Evolutionary conservation across 2,797 vertebrate species (phyloP), one percentile per base, ranked within the genome.

Genomic region (Falco cherrug): DNA sequence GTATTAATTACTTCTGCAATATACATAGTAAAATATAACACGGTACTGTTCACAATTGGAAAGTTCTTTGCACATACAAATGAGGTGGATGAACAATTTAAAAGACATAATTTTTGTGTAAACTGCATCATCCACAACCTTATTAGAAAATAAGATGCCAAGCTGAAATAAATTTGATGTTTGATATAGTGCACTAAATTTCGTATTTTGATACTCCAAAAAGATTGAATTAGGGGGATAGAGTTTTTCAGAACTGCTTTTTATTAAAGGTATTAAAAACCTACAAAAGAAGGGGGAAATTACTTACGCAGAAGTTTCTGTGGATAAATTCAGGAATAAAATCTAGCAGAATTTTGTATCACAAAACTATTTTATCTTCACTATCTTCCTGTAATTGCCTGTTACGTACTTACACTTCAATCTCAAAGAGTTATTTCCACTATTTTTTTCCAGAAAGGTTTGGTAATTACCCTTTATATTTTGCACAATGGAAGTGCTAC

Each of bases 311-410:
- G 19, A 69, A 41, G 13, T 80, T 91, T 90, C 48, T 77, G 48
- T 63, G 59, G 77, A 73, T 92, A 89, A 93, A 95, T 74, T 95
- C 67, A 74, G 59, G 85, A 92, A 84, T 68, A 83, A 87, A 76
- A 78, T 75, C 29, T 25, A 71, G 29, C 25, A 65, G 54, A 61
- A 57, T 56, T 29, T 76, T 77, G 19, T 75, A 83, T 83, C 47
- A 76, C 57, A 80, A 43, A 87, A 59, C 73, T 45, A 56, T 81
- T 91, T 94, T 18, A 69, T 67, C 54, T 88, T 76, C 33, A 47
- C 35, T 65, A 10, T 86, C 59, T 85, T 79, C 43, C 67, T 14
- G 8, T 88, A 88, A 88, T 70, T 94, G 31, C 54, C n/a, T 56
- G 11, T 76, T 91, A 87, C 25, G 29, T 85, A 61, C 48, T 93